Conservation (phyloP, 2,888 invertebrate genomes). For the Nebria brevicollis region DNA sequence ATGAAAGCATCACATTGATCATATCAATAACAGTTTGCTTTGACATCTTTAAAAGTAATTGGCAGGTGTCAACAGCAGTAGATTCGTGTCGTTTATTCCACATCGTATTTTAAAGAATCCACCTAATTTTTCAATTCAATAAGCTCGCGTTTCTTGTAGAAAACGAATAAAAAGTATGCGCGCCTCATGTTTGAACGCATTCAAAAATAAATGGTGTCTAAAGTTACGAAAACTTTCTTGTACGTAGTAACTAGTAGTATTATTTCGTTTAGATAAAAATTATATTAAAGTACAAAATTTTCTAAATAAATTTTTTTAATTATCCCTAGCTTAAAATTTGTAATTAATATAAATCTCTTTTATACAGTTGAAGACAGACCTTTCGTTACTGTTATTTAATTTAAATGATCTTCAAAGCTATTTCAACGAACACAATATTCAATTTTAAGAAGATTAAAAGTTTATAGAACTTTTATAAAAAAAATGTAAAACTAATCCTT, state of each 20-base stretch:
- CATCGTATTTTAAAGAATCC: slow-evolving; percentile 21
- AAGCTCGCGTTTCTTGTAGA: background rate
- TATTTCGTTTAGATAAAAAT: too few relatives aligned
- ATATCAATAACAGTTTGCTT: too few relatives aligned
- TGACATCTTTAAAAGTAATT: slow-evolving; percentile 6
- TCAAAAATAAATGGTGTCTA: slow-evolving; percentile 7
- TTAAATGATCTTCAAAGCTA: background rate
- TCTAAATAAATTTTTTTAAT: too few relatives aligned
- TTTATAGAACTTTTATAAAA: slow-evolving; percentile 20
- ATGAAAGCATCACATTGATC: too few relatives aligned
- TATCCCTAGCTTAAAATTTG: too few relatives aligned
- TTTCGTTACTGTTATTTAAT: background rate
- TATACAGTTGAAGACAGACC: too few relatives aligned
- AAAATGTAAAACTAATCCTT: slow-evolving; percentile 34
- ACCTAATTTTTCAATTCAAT: slow-evolving; percentile 27
- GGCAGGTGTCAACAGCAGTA: slow-evolving; percentile 30
- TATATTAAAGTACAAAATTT: too few relatives aligned
- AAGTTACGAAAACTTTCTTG: too few relatives aligned
- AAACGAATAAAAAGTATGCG: background rate
- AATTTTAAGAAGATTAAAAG: slow-evolving; percentile 24
- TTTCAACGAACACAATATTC: background rate
- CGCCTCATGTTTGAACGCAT: background rate
- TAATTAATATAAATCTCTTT: too few relatives aligned
- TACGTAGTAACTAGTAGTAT: too few relatives aligned
- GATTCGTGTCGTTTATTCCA: slow-evolving; percentile 7